Evolutionary conservation across 2,888 invertebrate genomes (phyloP), one percentile per base, ranked within the genome.

Genomic region (Ametastegia equiseti): DNA sequence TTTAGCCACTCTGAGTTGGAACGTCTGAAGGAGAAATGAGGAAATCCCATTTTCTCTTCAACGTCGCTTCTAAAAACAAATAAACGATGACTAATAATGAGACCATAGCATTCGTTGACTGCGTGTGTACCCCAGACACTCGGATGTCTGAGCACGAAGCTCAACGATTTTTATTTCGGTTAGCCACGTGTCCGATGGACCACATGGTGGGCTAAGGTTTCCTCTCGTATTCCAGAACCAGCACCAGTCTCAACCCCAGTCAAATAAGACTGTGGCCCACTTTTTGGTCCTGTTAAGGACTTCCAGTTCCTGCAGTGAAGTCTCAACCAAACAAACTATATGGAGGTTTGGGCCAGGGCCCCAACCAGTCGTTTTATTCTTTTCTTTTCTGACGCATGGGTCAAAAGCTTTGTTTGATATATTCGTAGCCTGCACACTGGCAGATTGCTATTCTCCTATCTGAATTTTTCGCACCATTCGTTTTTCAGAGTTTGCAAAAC

Each of bases 171-270:
- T 75, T 50, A 75, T 54, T 75, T 54, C 36, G 75, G 50, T 75
- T 75, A n/a, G 75, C 75, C 75, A 75, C 75, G 75, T 75, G 50
- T 75, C 50, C 54, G 33, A 50, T 36, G 54, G 54, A 75, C 75
- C 75, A 54, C 75, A 75, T 75, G 54, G 36, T 50, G 75, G 36
- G 75, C 75, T 75, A 54, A 75, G 13, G 36, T 19, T 54, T 50
- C 75, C 54, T 54, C 30, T 73, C 33, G 30, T 71, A 23, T 71
- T 47, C 63, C 36, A 54, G 19, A 54, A 45, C 75, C 33, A 50
- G 75, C 50, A 54, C 75, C 50, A 54, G 45, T 45, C 54, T 19
- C 75, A 45, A 54, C 54, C 54, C 36, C 75, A 45, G 75, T 75
- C 36, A 36, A 50, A 75, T 75, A 75, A 36, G 54, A 75, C 75